Base-by-base conservation (phyloP, 1,140 invertebrate genomes). In the Drosophila serrata region DNA sequence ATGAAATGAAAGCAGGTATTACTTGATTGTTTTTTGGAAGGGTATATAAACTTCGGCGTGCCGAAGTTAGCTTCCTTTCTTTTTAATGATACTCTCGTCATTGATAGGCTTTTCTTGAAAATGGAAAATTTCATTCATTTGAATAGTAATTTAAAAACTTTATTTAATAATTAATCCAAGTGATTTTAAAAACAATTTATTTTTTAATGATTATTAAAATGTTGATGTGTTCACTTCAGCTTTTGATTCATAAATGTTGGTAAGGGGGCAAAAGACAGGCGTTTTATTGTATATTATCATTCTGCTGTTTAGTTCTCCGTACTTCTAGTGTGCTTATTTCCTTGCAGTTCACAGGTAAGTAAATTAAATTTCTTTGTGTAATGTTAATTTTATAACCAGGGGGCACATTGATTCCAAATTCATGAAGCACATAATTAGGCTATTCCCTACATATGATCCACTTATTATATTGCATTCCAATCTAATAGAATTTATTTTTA, bases 251-350 rank as follows among this genome's bases (percentile, higher is more conserved):
- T 1, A 27, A 27, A 27, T 40, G 39, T 27, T n/a, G 24, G 4
- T 24, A 24, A 15, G 35, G 22, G 22, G 6, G 4, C 8, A 24
- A 9, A 11, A 4, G 8, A 15, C 0, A 2, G 45, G 15, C 45
- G 9, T 48, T 48, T 48, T 48, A 48, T 48, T 48, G 9, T 40
- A 40, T 4, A 17, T 40, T 17, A 40, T 40, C n/a, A 46, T 46
- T 11, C 4, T 48, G 22, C 9, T 17, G 24, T 29, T 48, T n/a
- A 29, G 24, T 48, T 29, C 29, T 48, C 9, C 24, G 24, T 29
- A 29, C 4, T 48, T 29, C 46, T 2, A 29, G 15, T 3, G 46
- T 17, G 24, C 12, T 8, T 45, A 45, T 24, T 45, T 45, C 13
- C 15, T 1, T 45, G 19, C 2, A 13, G 42, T 48, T 27, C 12